Base-by-base conservation (phyloP, 2,113 vertebrate species). In the Jaculus jaculus region DNA sequence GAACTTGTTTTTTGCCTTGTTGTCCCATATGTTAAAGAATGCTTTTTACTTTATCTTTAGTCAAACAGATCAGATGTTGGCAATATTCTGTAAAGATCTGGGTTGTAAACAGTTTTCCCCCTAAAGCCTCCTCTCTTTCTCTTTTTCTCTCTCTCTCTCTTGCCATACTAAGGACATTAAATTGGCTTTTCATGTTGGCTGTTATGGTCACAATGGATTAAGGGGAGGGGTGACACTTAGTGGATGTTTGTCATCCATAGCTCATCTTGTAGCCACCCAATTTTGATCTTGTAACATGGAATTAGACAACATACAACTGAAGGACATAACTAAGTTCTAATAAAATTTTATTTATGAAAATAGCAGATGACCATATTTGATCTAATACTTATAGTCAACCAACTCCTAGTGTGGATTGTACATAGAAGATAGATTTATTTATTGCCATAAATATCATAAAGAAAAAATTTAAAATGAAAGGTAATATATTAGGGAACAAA, bases 391-490 rank as follows among this genome's bases (percentile, higher is more conserved):
- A 16, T 51, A 26, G 32, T 84, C n/a, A 74, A 20, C 32, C 4
- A 68, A 83, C 30, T n/a, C 17, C 39, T 24, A 7, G 65, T 54
- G 24, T 83, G 20, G 28, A 81, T 65, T 54, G 12, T 79, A 65
- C 11, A 16, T 30, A 60, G 34, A 2, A 32, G 65, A 18, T 20
- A 78, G 75, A 66, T 77, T 85, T 84, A 58, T 3, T 17, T 63
- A 18, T 24, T 72, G 9, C 6, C 34, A 13, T 24, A 86, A 51
- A 82, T 83, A 51, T 82, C 26, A 89, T 51, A 51, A 20, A 21
- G n/a, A 17, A 77, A 58, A 34, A 68, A 3, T 84, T 20, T 91
- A 61, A 84, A 89, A 61, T 78, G n/a, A 95, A 94, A 89, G 24
- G 11, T 39, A 82, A 5, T 66, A 66, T 63, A 71, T 23, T 39